Conservation (phyloP, 2,888 invertebrate genomes). For the Ormyrus nitidulus region DNA sequence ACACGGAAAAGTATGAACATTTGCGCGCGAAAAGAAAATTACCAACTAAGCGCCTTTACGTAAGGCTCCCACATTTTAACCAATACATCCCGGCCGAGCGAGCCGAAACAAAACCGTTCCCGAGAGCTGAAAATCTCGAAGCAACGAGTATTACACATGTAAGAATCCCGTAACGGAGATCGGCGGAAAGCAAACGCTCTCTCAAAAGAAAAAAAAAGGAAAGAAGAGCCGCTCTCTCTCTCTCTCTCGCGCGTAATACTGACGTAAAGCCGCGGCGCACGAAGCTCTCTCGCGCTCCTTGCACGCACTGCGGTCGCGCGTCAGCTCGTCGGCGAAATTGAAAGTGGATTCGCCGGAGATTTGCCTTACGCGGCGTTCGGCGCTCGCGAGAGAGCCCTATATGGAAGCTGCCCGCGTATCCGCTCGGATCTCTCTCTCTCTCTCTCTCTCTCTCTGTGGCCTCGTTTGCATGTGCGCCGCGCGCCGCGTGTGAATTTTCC, state of each 20-base stretch:
- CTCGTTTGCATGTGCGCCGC: too few species aligned
- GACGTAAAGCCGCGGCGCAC: conserved; percentile 19
- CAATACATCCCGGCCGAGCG: neutral
- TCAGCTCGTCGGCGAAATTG: conserved; percentile 65
- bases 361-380: too few species aligned
- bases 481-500: conserved; percentile 54
- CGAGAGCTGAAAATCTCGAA: too few species aligned
- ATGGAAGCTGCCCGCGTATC: conserved; percentile 20
- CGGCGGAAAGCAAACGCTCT: too few species aligned
- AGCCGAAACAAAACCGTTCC: too few species aligned
- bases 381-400: neutral
- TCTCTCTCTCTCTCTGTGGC: too few species aligned
- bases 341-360: conserved; percentile 68
- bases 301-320: neutral
- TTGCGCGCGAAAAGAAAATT: too few species aligned
- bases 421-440: neutral
- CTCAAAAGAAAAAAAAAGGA: neutral
- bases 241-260: conserved; percentile 18
- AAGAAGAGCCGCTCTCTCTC: neutral
- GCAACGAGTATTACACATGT: too few species aligned
- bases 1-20: too few species aligned
- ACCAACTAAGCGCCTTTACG: too few species aligned
- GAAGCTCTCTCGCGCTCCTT: neutral
- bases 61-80: too few species aligned
- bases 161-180: too few species aligned